Base-by-base conservation (phyloP, 1,140 invertebrate genomes). In the Riptortus pedestris region DNA sequence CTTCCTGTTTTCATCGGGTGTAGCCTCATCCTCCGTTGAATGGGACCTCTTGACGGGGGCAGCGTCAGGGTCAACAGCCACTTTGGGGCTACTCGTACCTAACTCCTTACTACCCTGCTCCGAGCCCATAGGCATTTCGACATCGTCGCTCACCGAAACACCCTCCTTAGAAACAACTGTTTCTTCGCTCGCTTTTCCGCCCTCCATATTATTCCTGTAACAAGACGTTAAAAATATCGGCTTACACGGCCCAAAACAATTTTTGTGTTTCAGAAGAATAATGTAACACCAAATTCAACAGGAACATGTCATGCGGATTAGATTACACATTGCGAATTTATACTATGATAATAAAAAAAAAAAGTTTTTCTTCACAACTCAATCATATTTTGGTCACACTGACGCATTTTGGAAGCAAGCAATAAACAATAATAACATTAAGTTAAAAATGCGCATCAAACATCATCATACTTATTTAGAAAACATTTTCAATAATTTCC, bases 141-240 rank as follows among this genome's bases (percentile, higher is more conserved):
- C 26, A 12, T 48, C 26, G 12, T 43, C 60, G 18, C 20, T 62
- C 20, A 26, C 51, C 4, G 51, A 24, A 1, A 12, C 29, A 20
- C 43, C 57, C 52, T 66, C 61, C 12, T 52, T 45, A 16, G 27
- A 33, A 7, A 28, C 4, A 65, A 27, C 38, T 18, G 67, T 71
- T 65, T 61, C 69, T 69, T 72, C 71, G 73, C 66, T 73, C 73
- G 74, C 74, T 70, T 72, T 69, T 69, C 68, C 76, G 76, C 71
- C 75, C 76, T 70, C 72, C 75, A 75, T 78, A 75, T 77, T 77
- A 73, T 74, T 29, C n/a, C 63, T 57, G 20, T 48, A 38, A 29
- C n/a, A 20, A 60, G 9, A 52, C 14, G 14, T 12, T 9, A 9
- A 11, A 52, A 12, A 11, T 12, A 52, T 52, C 14, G 20, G 22